Evolutionary conservation across 2,888 invertebrate genomes (phyloP).

Genomic region (Fissipunctia ypsillon): DNA sequence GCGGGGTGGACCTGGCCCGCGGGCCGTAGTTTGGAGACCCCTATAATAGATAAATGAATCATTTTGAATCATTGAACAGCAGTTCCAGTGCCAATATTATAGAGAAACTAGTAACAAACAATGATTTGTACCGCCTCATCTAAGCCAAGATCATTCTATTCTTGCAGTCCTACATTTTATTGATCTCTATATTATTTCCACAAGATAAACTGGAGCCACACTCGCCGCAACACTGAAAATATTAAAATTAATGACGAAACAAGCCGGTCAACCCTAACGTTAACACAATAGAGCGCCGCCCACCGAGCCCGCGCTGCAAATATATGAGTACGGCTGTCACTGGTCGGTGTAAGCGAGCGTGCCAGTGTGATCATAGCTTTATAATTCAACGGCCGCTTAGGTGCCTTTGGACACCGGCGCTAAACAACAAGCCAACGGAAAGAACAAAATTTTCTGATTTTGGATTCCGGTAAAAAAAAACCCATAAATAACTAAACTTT

Average conservation of each 20-base stretch:
- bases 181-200: conserved; percentile 15
- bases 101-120: not conserved
- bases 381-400: conserved; percentile 52
- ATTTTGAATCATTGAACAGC: conserved; percentile 5
- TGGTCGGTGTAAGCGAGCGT: conserved; percentile 59
- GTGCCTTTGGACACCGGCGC: conserved; percentile 8
- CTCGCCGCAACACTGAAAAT: conserved; percentile 33
- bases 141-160: conserved; percentile 30
- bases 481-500: not conserved
- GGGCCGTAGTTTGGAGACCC: too few species aligned
- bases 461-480: not conserved
- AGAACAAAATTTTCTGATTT: not conserved
- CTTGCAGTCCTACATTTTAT: conserved; percentile 1
- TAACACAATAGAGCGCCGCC: conserved; percentile 80
- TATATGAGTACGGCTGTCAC: conserved; percentile 77
- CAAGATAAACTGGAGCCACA: conserved; percentile 10
- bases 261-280: conserved; percentile 58
- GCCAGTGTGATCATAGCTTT: conserved; percentile 68
- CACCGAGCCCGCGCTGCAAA: conserved; percentile 73
- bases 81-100: conserved; percentile 17
- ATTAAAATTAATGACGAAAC: conserved; percentile 43
- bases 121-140: conserved; percentile 8
- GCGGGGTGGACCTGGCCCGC: too few species aligned
- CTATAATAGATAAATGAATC: not conserved
- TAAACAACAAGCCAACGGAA: too few species aligned